These are phyloP conservation scores for Odocoileus hemionus DNA, from an alignment of 2,113 vertebrate species.

Conservation along the genomic window DNA sequence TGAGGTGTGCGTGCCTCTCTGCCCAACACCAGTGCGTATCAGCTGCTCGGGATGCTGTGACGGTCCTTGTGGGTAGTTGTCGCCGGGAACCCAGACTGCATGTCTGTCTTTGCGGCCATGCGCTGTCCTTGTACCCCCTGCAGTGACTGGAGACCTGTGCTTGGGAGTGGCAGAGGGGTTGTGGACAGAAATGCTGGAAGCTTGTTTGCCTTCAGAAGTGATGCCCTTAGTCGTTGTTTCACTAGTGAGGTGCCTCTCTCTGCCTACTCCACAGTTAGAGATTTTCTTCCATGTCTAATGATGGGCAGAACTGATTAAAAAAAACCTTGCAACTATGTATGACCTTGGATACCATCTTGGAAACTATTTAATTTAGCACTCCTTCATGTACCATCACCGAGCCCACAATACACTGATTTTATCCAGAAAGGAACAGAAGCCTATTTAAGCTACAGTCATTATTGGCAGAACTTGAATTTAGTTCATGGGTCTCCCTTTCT, in stretches of 20 bases:
- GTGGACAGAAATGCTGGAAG: not conserved
- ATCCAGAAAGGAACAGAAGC: not conserved
- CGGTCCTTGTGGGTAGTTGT: not conserved
- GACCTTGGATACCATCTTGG: not conserved
- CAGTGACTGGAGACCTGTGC: not conserved
- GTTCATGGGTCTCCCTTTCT: not conserved
- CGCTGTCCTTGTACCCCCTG: not conserved
- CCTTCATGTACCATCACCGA: rapidly evolving
- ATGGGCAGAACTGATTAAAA: not conserved
- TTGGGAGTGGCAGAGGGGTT: not conserved
- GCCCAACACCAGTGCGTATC: not conserved
- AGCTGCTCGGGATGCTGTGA: not conserved
- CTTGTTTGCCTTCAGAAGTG: not conserved
- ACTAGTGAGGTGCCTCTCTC: not conserved
- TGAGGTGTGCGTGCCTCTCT: not conserved
- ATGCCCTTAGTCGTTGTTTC: not conserved
- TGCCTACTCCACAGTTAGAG: not conserved
- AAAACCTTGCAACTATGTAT: not conserved
- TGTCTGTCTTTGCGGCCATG: not conserved
- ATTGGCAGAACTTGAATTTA: not conserved
- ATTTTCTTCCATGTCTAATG: not conserved
- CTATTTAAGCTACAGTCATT: not conserved
- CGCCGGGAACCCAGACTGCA: not conserved
- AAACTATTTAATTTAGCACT: not conserved
- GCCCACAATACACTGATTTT: not conserved